Conservation (phyloP, 2,113 vertebrate species). For the Bujurquina vittata region DNA sequence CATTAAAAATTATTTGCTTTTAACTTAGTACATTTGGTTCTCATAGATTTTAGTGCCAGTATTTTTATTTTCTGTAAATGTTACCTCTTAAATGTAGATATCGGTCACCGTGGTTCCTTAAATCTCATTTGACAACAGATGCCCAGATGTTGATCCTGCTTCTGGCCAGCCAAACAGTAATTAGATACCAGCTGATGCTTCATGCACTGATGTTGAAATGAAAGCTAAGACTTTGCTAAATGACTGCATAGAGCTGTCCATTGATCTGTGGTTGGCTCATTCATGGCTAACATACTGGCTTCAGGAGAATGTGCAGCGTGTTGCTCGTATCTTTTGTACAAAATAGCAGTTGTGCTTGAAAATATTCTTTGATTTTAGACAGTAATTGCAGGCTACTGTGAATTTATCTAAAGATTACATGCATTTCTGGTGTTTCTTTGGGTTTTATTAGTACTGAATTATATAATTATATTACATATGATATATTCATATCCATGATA, state of each 20-base stretch:
- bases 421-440: slow-evolving; percentile 11
- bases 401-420: slow-evolving; percentile 15
- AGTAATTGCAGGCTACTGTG: background rate
- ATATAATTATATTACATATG: background rate
- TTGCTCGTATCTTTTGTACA: background rate
- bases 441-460: background rate
- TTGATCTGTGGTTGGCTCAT: slow-evolving; percentile 56
- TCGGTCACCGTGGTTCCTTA: background rate
- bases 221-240: slow-evolving; percentile 52
- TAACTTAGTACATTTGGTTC: too few relatives aligned
- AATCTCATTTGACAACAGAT: slow-evolving; percentile 8
- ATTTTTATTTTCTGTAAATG: background rate
- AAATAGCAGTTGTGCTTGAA: background rate
- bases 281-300: slow-evolving; percentile 25
- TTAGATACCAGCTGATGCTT: slow-evolving; percentile 57
- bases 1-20: background rate
- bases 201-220: slow-evolving; percentile 38
- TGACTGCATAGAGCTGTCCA: slow-evolving; percentile 41
- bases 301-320: background rate
- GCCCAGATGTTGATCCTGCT: slow-evolving; percentile 16
- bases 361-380: slow-evolving; percentile 20
- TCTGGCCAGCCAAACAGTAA: slow-evolving; percentile 45
- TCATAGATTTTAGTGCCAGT: background rate
- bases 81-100: background rate
- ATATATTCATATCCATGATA: background rate